Base-by-base conservation (phyloP, 1,140 invertebrate genomes). In the Trachymyrmex septentrionalis region DNA sequence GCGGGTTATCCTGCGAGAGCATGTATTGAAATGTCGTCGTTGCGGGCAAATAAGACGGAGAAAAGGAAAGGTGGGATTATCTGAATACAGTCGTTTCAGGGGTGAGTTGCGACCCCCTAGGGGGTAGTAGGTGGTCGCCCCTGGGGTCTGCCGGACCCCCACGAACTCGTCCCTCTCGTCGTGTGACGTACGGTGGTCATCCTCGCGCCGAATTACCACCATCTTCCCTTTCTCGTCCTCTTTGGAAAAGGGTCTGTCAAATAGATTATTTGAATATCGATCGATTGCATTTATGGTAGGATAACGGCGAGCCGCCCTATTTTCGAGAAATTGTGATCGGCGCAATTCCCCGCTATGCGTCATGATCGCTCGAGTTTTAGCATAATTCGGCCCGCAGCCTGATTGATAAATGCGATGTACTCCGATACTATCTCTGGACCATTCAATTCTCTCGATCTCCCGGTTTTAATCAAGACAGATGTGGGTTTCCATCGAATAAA, bases 191-290 rank as follows among this genome's bases (percentile, higher is more conserved):
- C 93, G 89, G 89, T 90, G 93, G 93, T 94, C 94, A 94, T 95
- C 92, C 88, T 87, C 55, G 86, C 53, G 44, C 86, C 76, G 90
- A 91, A 94, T 94, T 93, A 92, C 92, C 86, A 75, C 75, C 73
- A 77, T 89, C 86, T 87, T 85, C 87, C 85, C 86, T 88, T 64
- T 81, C 66, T n/a, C 38, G 21, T 14, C 5, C 19, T 3, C 34
- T n/a, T 16, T 7, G 16, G 14, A 19, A n/a, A 78, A 48, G 55
- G 80, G 78, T 48, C 75, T 69, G 7, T 75, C 87, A 69, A 90
- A 93, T 91, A 91, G 92, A 93, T 93, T 93, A 93, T 94, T 94
- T 94, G 92, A 94, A 94, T 94, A 94, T 93, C 89, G 89, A 87
- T 77, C 53, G 64, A 86, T 44, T 63, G 48, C 30, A 86, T 34